Conservation (phyloP, 2,888 invertebrate genomes). For the Hyalella azteca region DNA sequence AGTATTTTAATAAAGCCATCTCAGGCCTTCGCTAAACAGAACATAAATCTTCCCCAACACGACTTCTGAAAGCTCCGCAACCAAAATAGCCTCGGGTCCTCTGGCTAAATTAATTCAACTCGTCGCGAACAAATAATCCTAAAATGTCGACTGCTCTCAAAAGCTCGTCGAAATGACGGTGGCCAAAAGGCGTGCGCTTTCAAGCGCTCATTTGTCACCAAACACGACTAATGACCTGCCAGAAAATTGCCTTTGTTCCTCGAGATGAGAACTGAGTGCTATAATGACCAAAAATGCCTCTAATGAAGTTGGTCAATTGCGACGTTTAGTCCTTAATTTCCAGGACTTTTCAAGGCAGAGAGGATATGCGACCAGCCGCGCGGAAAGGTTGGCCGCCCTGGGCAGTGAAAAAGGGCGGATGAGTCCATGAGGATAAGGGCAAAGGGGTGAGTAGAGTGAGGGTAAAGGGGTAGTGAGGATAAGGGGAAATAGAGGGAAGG, state of each 20-base stretch:
- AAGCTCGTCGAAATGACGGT: conserved; percentile 31
- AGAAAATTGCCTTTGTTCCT: conserved; percentile 54
- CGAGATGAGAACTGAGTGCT: conserved; percentile 57
- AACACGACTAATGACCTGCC: conserved; percentile 54
- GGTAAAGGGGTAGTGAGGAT: background rate
- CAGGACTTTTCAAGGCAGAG: conserved; percentile 3
- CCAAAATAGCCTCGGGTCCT: conserved; percentile 30
- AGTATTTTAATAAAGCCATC: conserved; percentile 14
- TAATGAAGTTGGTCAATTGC: conserved; percentile 55
- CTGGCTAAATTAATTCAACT: conserved; percentile 28
- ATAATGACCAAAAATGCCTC: conserved; percentile 57
- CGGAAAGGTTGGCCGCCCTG: conserved; percentile 24
- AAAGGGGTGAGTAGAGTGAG: background rate
- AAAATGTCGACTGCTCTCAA: conserved; percentile 11
- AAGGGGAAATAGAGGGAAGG: background rate
- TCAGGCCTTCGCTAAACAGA: background rate
- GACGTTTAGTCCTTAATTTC: conserved; percentile 31
- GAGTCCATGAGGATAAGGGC: background rate
- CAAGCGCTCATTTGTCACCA: conserved; percentile 41
- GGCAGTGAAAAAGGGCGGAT: background rate
- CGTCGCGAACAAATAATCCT: conserved; percentile 22
- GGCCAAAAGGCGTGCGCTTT: conserved; percentile 11
- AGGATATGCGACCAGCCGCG: conserved; percentile 21
- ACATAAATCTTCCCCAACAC: conserved; percentile 1
- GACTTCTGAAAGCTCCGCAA: conserved; percentile 32